Evolutionary conservation across 1,140 invertebrate genomes (phyloP).

Genomic region (Rhysida immarginata): DNA sequence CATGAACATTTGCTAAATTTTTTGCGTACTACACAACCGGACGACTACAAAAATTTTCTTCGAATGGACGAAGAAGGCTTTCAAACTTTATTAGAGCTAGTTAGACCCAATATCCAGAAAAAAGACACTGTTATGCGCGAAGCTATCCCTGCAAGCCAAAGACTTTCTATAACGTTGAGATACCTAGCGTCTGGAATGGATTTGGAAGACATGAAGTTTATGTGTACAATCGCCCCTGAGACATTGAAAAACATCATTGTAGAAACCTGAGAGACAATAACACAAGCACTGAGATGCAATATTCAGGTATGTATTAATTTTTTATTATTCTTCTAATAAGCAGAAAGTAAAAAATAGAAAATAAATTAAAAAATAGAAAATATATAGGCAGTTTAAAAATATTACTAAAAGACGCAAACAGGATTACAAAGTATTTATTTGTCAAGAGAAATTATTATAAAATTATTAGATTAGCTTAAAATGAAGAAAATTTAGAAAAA

Average conservation of each 20-base stretch:
- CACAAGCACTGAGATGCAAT: background rate
- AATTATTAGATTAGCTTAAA: background rate
- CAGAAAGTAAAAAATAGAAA: background rate
- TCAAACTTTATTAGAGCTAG: conserved; percentile 1
- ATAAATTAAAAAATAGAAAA: background rate
- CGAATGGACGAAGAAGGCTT: conserved; percentile 2
- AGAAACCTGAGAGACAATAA: background rate
- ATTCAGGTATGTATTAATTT: background rate
- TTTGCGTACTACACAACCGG: background rate
- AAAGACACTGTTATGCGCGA: conserved; percentile 2
- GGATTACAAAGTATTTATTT: background rate
- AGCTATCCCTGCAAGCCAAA: conserved; percentile 1
- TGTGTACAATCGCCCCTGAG: background rate
- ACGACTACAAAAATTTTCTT: background rate
- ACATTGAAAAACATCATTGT: background rate
- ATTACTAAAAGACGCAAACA: background rate
- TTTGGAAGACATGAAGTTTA: background rate
- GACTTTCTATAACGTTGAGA: background rate
- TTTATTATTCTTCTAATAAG: background rate
- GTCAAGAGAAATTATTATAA: background rate
- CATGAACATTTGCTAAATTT: background rate
- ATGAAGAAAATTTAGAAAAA: background rate
- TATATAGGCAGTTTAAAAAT: background rate
- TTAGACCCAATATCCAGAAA: conserved; percentile 1
- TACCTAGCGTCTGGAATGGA: background rate